These are phyloP conservation scores for Zhengitettix transpicula DNA, from an alignment of 2,888 invertebrate genomes.

Conservation along the genomic window DNA sequence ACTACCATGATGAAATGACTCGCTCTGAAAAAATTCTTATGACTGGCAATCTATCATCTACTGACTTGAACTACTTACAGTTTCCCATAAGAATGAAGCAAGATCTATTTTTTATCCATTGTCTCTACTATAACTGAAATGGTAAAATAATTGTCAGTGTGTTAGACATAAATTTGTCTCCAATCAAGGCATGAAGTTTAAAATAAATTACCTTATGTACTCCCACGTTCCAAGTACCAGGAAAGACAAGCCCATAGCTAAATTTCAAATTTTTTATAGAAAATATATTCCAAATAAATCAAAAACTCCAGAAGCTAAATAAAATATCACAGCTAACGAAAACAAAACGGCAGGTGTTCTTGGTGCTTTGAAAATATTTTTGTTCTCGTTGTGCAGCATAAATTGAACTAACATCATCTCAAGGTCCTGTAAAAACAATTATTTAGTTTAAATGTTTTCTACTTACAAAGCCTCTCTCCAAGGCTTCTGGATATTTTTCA, in stretches of 20 bases:
- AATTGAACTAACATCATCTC: conserved; percentile 72
- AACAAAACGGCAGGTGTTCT: conserved; percentile 91
- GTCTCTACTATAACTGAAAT: conserved; percentile 78
- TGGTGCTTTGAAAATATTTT: conserved; percentile 96
- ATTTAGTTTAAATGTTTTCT: background rate
- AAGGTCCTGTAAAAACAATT: conserved; percentile 47
- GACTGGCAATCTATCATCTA: too few species aligned
- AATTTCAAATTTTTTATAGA: conserved; percentile 68
- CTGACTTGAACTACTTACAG: conserved; percentile 43
- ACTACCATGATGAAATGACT: too few species aligned
- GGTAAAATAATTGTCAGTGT: conserved; percentile 5
- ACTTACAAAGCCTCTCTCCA: background rate
- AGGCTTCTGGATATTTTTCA: conserved; percentile 41
- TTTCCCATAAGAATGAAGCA: conserved; percentile 81
- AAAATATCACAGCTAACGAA: conserved; percentile 70
- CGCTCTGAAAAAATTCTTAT: too few species aligned
- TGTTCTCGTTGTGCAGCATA: conserved; percentile 89
- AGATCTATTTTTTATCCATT: conserved; percentile 74
- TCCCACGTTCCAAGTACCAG: conserved; percentile 77
- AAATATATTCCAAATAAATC: conserved; percentile 70
- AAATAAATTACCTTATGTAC: conserved; percentile 58
- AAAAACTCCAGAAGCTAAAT: conserved; percentile 74
- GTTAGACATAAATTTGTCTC: too few species aligned
- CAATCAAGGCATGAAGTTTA: background rate
- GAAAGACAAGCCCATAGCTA: conserved; percentile 68